phyloP scores from a whole-genome alignment of 2,888 invertebrate species.

The Leistus spinibarbis region DNA sequence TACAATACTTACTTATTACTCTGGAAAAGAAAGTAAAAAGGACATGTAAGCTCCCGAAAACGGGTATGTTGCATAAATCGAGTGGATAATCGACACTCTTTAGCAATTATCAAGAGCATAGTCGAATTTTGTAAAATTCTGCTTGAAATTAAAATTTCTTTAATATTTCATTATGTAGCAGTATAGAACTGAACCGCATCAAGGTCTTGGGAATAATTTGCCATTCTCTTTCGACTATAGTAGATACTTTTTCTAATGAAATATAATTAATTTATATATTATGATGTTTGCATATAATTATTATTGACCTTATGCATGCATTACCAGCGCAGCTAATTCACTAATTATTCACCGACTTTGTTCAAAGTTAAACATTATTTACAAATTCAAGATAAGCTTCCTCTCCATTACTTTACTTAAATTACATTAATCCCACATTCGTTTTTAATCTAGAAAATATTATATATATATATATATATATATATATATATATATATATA shows the following conservation, averaged over 20 bases:
- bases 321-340: background rate
- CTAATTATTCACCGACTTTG: background rate
- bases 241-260: conserved; percentile 1
- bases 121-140: too few species aligned
- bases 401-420: too few species aligned
- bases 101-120: too few species aligned
- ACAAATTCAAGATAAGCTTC: background rate
- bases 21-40: too few species aligned
- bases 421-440: background rate
- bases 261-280: conserved; percentile 11
- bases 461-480: too few species aligned
- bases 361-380: too few species aligned
- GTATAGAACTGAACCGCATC: background rate
- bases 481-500: too few species aligned
- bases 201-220: background rate
- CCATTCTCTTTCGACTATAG: conserved; percentile 12
- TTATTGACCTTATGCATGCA: background rate
- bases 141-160: background rate
- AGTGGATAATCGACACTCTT: too few species aligned
- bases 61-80: too few species aligned
- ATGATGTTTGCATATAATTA: conserved; percentile 20
- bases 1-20: too few species aligned
- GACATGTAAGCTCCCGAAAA: too few species aligned
- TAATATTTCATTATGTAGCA: background rate
- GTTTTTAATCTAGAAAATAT: too few species aligned